Conservation (phyloP, 2,888 invertebrate genomes). For the Notodonta dromedarius region DNA sequence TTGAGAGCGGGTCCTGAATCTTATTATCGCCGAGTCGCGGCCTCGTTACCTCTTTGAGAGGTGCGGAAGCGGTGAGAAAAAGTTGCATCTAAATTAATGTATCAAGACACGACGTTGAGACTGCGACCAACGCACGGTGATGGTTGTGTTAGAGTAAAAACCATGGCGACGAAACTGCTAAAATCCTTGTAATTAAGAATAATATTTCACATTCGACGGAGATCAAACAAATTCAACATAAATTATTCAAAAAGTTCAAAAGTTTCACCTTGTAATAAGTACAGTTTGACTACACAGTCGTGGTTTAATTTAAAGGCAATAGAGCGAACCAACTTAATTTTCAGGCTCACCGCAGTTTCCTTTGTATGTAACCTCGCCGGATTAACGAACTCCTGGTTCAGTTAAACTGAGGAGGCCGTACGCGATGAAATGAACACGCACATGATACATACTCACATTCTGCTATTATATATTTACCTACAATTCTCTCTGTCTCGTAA, state of each 20-base stretch:
- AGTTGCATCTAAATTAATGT: conserved; percentile 55
- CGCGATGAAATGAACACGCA: conserved; percentile 30
- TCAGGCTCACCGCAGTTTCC: conserved; percentile 78
- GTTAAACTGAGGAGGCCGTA: conserved; percentile 44
- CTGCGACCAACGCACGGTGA: conserved; percentile 26
- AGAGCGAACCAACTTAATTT: conserved; percentile 80
- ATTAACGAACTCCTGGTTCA: conserved; percentile 73
- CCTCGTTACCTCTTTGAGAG: conserved; percentile 54
- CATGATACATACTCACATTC: conserved; percentile 28
- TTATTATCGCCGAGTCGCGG: conserved; percentile 55
- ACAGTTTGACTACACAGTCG: conserved; percentile 50
- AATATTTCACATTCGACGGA: conserved; percentile 27
- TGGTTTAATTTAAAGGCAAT: conserved; percentile 79
- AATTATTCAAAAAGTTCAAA: conserved; percentile 48
- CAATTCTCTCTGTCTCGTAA: background rate
- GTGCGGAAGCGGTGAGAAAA: conserved; percentile 54
- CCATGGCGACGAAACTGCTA: background rate
- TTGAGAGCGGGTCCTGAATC: conserved; percentile 64
- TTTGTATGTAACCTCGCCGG: conserved; percentile 73
- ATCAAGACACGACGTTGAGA: conserved; percentile 36
- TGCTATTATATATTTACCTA: conserved; percentile 21
- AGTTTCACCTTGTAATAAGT: conserved; percentile 46
- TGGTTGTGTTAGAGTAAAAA: background rate
- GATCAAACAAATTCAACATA: conserved; percentile 27
- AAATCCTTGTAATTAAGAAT: conserved; percentile 4